Evolutionary conservation across 2,888 invertebrate genomes (phyloP).

Genomic region (Incurvaria masculella): DNA sequence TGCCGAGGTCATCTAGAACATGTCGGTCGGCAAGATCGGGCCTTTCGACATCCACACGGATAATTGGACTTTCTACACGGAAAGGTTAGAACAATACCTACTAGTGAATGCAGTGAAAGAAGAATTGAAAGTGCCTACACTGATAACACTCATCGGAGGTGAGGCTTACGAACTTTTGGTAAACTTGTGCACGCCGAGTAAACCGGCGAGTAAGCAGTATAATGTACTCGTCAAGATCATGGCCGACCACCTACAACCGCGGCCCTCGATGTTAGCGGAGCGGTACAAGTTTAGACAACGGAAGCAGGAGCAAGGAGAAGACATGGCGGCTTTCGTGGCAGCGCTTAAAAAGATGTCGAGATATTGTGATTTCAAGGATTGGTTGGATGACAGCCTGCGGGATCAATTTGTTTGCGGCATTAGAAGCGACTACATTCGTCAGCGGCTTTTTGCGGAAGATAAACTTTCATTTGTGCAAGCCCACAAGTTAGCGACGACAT

Average conservation of each 20-base stretch:
- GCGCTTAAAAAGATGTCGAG: constrained; percentile 1
- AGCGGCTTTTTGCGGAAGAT: neutral
- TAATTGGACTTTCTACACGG: constrained; percentile 8
- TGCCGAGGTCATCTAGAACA: too few species aligned
- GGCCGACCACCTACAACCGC: constrained; percentile 12
- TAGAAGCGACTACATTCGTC: neutral
- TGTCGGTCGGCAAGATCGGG: constrained; percentile 11
- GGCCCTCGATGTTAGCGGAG: constrained; percentile 12
- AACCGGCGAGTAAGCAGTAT: constrained; percentile 10
- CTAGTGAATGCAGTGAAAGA: neutral
- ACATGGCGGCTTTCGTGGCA: constrained; percentile 1
- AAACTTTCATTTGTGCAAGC: neutral
- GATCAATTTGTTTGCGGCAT: constrained; percentile 3
- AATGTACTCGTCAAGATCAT: constrained; percentile 8
- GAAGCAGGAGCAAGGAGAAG: constrained; percentile 8
- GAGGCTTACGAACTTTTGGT: constrained; percentile 13
- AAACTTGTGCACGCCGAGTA: constrained; percentile 13
- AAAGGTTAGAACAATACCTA: constrained; percentile 10
- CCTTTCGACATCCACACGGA: constrained; percentile 9
- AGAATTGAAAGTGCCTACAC: constrained; percentile 6
- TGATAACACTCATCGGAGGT: constrained; percentile 13
- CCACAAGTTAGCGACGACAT: neutral
- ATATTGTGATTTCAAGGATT: neutral
- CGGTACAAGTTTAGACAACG: constrained; percentile 12
- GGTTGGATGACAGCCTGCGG: neutral